Base-by-base conservation (phyloP, 2,888 invertebrate genomes). In the Toxonevra muliebris region DNA sequence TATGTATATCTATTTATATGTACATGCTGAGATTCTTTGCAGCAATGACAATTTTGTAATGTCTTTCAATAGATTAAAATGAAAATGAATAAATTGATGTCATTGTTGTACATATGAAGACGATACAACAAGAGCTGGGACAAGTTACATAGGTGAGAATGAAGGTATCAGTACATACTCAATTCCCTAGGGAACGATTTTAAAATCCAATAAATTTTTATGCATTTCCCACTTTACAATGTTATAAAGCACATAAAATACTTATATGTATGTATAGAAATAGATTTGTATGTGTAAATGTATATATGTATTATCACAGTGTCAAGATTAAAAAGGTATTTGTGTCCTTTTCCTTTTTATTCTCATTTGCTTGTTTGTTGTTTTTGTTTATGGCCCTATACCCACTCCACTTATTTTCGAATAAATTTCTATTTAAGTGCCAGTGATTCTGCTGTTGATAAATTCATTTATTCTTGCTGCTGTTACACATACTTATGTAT, bases 181-280 rank as follows among this genome's bases (percentile, higher is more conserved):
- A 63, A 55, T 42, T 55, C 67, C 55, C 64, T 13, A 48, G 66
- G 65, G 68, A 66, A 63, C 64, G 62, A 71, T 68, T 69, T 71
- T 71, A 71, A 69, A 71, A 69, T 69, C 64, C 69, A 69, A 71
- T 71, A 71, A 68, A 68, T 71, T 67, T 61, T 68, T 66, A 65
- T 61, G 40, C 57, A 45, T 13, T 12, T 41, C 53, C 54, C 54
- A 15, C 54, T 12, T 54, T 19, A 12, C 62, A 53, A 45, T 61
- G 53, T 11, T 11, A 41, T 40, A 48, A 61, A 65, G 50, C 52
- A 59, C 15, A 17, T 13, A 41, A 40, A 9, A 30, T 20, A 58
- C 61, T 50, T 69, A 43, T 65, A 40, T 9, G 30, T 15, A 12
- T 13, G 8, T 48, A 48, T 48, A 13, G 8, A 8, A 15, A 8